These are phyloP conservation scores for Semnopithecus entellus DNA, from an alignment of 2,113 vertebrate genomes.

Conservation along the genomic window DNA sequence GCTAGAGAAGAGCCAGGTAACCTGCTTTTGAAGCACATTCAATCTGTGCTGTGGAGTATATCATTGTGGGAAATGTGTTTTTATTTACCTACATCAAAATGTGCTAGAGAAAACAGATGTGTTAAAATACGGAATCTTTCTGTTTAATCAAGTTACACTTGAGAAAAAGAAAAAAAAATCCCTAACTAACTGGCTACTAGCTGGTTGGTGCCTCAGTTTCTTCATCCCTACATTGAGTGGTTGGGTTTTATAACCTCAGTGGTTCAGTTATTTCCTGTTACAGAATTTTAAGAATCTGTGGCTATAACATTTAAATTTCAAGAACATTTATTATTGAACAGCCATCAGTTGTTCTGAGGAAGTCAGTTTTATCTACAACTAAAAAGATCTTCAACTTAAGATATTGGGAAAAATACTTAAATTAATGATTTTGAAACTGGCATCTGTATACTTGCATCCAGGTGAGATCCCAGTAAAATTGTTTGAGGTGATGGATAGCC, in stretches of 20 bases:
- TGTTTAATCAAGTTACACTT: slow-evolving; percentile 18
- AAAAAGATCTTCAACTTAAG: slow-evolving; percentile 3
- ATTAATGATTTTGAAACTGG: not conserved
- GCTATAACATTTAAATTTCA: not conserved
- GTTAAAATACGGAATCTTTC: not conserved
- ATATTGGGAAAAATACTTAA: not conserved
- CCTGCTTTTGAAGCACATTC: not conserved
- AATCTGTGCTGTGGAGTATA: not conserved
- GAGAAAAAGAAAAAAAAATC: slow-evolving; percentile 3
- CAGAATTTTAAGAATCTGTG: not conserved
- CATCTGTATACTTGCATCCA: not conserved
- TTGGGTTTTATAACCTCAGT: not conserved
- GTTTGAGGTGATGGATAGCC: not conserved
- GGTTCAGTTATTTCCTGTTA: not conserved
- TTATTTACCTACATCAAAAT: not conserved
- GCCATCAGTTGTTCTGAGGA: not conserved
- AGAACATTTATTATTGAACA: not conserved
- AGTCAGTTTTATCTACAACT: not conserved
- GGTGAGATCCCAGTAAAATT: not conserved
- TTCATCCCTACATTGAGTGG: not conserved
- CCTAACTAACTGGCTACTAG: not conserved
- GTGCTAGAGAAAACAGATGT: not conserved
- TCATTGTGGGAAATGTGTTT: not conserved
- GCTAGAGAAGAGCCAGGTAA: not conserved
- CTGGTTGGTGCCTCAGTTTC: not conserved